Base-by-base conservation (phyloP, 2,797 vertebrate genomes). In the Anableps anableps region DNA sequence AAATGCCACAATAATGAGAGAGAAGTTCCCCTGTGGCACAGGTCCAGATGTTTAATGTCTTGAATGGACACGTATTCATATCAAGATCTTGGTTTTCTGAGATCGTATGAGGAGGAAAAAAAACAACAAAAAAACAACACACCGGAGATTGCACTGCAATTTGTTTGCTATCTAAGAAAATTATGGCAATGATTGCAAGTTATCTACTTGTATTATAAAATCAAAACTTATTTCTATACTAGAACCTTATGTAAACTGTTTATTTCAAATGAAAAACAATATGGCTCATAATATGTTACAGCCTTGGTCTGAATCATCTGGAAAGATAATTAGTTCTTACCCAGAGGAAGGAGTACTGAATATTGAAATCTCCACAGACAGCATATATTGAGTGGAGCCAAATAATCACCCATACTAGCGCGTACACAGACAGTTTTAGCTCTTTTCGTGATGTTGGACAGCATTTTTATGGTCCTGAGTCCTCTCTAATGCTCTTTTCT, bases 71-170 rank as follows among this genome's bases (percentile, higher is more conserved):
- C 21, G 19, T 31, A 21, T 60, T 62, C 19, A 76, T 62, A 21
- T 45, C 13, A 21, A 62, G n/a, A 14, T 31, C 55, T 47, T 3
- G 29, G n/a, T 34, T 76, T 76, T 13, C 41, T 2, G 23, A 26
- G 17, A 29, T n/a, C 3, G 3, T 10, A 29, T 9, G n/a, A 19
- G 34, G 51, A n/a, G 51, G 8, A 53, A 36, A 19, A 29, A 34
- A 16, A 66, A 17, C 23, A 60, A 60, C 26, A 19, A 50, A 16
- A n/a, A 55, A 76, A 31, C 43, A 34, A 9, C 43, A 47, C 58
- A 64, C 43, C 43, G 74, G 74, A 75, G 53, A 58, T 75, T 75
- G 74, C 26, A 8, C 34, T 74, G 36, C 34, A 74, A 53, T 74
- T 74, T 74, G 36, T 50, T 41, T 3, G 50, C 74, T 60, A 50